Evolutionary conservation across 2,113 vertebrate species (phyloP).

Genomic region (Marmota flaviventris): DNA sequence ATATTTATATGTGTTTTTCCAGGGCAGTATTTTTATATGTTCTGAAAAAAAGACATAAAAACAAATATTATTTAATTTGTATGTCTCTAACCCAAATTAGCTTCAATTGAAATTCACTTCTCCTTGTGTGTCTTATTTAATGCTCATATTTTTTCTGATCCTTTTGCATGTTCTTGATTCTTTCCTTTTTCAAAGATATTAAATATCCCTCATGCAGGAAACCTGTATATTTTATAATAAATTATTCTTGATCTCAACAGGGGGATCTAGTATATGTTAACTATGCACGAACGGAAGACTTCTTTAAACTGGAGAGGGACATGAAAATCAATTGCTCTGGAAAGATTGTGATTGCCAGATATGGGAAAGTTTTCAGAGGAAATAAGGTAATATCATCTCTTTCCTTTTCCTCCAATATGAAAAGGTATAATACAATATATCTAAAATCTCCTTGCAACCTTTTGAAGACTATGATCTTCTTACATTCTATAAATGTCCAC

Average conservation of each 20-base stretch:
- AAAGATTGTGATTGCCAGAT: conserved; percentile 97
- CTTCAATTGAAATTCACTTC: background rate
- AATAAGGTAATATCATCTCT: conserved; percentile 92
- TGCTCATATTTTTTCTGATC: background rate
- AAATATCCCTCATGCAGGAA: background rate
- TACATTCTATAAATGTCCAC: background rate
- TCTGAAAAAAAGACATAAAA: background rate
- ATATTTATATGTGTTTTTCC: background rate
- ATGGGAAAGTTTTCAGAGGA: conserved; percentile 97
- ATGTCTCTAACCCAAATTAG: background rate
- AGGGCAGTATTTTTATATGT: background rate
- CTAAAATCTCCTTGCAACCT: background rate
- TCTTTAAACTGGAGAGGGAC: conserved; percentile 91
- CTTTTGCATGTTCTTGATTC: background rate
- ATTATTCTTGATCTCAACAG: conserved; percentile 82
- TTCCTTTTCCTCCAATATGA: background rate
- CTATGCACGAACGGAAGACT: conserved; percentile 96
- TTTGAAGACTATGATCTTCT: background rate
- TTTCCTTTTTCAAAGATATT: background rate
- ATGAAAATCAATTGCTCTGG: conserved; percentile 93
- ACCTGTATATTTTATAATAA: background rate
- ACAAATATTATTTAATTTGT: background rate
- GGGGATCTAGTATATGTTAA: conserved; percentile 97
- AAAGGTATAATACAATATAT: background rate
- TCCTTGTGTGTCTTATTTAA: background rate